Percentiles rank a stretch among this genome's conserved stretches.
Conservation (phyloP, 2,113 vertebrate genomes). For the Micromys minutus region DNA sequence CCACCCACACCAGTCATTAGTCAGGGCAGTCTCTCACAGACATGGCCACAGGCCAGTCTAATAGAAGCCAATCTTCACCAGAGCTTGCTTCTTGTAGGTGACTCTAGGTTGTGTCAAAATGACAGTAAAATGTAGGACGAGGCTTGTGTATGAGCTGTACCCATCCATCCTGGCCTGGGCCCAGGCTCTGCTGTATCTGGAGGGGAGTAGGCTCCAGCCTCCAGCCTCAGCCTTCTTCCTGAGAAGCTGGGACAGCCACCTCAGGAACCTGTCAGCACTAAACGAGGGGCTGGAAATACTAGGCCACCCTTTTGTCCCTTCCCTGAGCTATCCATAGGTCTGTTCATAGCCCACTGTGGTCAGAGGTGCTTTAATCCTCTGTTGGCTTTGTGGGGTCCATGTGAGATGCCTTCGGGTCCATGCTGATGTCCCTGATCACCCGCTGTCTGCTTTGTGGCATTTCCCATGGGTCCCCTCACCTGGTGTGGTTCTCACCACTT, state of each 20-base stretch:
- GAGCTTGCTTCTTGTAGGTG: background rate
- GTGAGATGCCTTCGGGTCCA: too few species aligned
- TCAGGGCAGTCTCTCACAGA: background rate
- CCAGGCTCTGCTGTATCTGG: background rate
- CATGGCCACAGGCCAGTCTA: background rate
- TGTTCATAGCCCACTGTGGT: background rate
- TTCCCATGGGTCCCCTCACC: background rate
- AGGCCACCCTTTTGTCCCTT: background rate
- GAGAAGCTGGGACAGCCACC: background rate
- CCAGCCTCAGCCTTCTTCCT: background rate
- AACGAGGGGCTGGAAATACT: background rate
- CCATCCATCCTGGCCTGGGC: background rate
- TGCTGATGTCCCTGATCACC: background rate
- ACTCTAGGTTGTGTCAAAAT: background rate
- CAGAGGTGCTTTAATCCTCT: background rate
- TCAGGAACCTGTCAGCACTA: background rate
- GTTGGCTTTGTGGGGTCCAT: background rate
- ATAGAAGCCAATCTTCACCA: background rate
- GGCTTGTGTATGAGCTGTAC: too few species aligned
- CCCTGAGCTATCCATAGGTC: background rate
- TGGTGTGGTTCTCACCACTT: rapidly evolving
- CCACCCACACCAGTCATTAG: background rate
- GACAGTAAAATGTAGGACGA: background rate
- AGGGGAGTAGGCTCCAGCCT: background rate
- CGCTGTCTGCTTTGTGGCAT: background rate